Conservation (phyloP, 1,140 invertebrate species). For the Macrobrachium nipponense region DNA sequence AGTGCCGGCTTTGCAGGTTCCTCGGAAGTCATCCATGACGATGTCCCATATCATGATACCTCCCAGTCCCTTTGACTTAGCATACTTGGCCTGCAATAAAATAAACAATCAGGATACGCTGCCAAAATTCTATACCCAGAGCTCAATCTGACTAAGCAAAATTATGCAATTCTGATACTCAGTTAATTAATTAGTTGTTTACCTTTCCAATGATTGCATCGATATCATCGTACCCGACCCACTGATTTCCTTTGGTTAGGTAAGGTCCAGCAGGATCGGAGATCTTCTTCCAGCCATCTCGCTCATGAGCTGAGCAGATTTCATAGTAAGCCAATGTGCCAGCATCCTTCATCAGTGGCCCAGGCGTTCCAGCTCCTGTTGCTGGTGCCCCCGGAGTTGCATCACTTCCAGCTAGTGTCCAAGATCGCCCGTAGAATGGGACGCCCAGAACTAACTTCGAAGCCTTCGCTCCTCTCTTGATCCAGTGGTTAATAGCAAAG, state of each 20-base stretch:
- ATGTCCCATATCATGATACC: constrained; percentile 93
- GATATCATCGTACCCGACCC: constrained; percentile 87
- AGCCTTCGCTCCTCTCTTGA: constrained; percentile 66
- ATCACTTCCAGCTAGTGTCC: constrained; percentile 65
- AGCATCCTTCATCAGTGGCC: constrained; percentile 29
- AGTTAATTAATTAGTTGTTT: constrained; percentile 52
- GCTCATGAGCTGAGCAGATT: constrained; percentile 50
- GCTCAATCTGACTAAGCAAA: neutral
- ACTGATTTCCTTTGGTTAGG: constrained; percentile 75
- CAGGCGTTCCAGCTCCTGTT: constrained; percentile 24
- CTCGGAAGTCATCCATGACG: constrained; percentile 83
- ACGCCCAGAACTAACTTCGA: constrained; percentile 68
- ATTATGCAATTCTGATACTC: neutral
- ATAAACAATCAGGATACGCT: neutral
- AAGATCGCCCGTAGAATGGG: constrained; percentile 68
- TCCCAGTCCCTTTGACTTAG: constrained; percentile 80
- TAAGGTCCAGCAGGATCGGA: constrained; percentile 9
- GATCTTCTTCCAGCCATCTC: constrained; percentile 18
- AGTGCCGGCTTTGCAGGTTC: constrained; percentile 72
- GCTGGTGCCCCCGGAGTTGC: constrained; percentile 18
- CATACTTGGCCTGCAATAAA: constrained; percentile 74
- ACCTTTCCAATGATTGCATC: constrained; percentile 77
- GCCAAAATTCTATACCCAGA: neutral
- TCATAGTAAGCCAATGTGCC: constrained; percentile 63
- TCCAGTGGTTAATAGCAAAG: constrained; percentile 68